Conservation (phyloP, 1,140 invertebrate species). For the Scaptomyza graminum region DNA sequence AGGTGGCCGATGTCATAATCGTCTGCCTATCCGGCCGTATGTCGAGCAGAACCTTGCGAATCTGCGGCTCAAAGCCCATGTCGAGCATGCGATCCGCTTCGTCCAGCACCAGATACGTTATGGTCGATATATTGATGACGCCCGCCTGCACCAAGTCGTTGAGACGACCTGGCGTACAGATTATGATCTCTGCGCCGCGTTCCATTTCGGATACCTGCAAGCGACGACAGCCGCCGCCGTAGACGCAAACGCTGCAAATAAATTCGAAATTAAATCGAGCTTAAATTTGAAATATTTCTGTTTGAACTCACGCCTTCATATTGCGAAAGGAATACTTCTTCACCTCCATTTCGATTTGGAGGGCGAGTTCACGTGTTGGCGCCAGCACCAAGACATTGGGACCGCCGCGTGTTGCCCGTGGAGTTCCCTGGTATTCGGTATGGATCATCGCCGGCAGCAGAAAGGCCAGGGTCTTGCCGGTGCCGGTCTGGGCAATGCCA, state of each 20-base stretch:
- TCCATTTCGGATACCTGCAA: constrained; percentile 89
- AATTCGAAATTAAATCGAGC: no score
- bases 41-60: constrained; percentile 91
- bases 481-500: constrained; percentile 96
- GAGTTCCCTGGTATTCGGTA: constrained; percentile 91
- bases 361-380: constrained; percentile 94
- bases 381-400: constrained; percentile 94
- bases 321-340: constrained; percentile 93
- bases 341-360: constrained; percentile 95
- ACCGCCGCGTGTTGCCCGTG: constrained; percentile 88
- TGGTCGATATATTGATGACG: constrained; percentile 88
- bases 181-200: constrained; percentile 93
- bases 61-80: constrained; percentile 95
- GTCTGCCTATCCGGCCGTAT: constrained; percentile 92
- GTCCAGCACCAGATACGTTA: constrained; percentile 96
- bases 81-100: constrained; percentile 94
- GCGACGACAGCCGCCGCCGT: constrained; percentile 91
- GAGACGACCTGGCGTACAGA: constrained; percentile 94
- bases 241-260: constrained; percentile 89
- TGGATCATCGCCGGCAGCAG: constrained; percentile 95
- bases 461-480: constrained; percentile 96
- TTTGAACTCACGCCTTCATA: constrained; percentile 89
- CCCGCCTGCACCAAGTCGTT: constrained; percentile 90
- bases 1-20: constrained; percentile 95
- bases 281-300: no score